Percentiles rank a stretch among this genome's conserved stretches.
phyloP scores from a whole-genome alignment of 2,113 vertebrate genomes.

The Cathartes aura region DNA sequence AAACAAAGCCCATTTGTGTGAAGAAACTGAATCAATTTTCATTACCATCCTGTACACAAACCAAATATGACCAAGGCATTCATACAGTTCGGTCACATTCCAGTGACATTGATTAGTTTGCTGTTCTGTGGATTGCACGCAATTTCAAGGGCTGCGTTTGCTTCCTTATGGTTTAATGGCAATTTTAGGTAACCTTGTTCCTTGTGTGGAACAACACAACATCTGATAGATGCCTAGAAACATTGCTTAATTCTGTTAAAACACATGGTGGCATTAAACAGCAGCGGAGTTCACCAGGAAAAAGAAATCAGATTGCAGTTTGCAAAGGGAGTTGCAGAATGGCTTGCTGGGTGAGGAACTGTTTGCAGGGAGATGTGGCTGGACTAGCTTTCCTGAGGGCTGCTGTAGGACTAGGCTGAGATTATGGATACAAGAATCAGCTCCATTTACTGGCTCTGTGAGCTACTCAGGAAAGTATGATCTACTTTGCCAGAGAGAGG shows the following conservation, averaged over 20 bases:
- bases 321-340: not conserved
- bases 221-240: not conserved
- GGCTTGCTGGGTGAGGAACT: not conserved
- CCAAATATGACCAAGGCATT: slow-evolving; percentile 33
- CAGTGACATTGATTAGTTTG: not conserved
- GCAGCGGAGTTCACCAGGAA: not conserved
- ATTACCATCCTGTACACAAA: slow-evolving; percentile 13
- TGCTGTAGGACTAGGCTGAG: not conserved
- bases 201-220: not conserved
- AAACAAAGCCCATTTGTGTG: not conserved
- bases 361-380: not conserved
- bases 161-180: not conserved
- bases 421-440: not conserved
- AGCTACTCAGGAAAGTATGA: not conserved
- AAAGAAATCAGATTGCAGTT: not conserved
- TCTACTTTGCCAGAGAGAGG: not conserved
- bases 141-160: not conserved
- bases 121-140: not conserved
- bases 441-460: not conserved
- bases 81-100: not conserved
- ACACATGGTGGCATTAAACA: not conserved
- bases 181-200: not conserved
- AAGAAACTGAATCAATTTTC: slow-evolving; percentile 55
- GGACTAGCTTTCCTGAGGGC: not conserved
- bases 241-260: not conserved